phyloP scores from a whole-genome alignment of 2,797 vertebrate species.

The Perodicticus potto region DNA sequence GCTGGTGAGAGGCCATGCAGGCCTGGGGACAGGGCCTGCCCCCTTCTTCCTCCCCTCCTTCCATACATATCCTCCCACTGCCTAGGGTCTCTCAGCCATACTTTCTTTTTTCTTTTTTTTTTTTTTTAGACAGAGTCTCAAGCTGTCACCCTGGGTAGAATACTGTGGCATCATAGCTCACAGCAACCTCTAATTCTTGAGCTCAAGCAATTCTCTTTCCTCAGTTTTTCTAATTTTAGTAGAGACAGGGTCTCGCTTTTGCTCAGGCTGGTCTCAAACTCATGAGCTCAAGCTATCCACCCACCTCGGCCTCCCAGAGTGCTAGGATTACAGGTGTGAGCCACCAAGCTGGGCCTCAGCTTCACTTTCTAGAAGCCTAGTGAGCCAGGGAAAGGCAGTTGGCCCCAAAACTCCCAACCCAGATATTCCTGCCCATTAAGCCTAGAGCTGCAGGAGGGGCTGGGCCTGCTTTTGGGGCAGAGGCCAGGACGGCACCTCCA shows the following conservation, averaged over 20 bases:
- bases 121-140: too few relatives aligned
- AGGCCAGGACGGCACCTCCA: not conserved
- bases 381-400: not conserved
- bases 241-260: too few relatives aligned
- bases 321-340: too few relatives aligned
- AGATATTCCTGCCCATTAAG: slow-evolving; percentile 29
- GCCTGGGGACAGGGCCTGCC: not conserved
- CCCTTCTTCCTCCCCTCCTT: not conserved
- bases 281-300: too few relatives aligned
- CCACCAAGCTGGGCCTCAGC: not conserved
- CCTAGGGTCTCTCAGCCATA: not conserved
- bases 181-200: too few relatives aligned
- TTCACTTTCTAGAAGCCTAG: not conserved
- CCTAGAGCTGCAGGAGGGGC: not conserved
- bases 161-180: too few relatives aligned
- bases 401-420: slow-evolving; percentile 15
- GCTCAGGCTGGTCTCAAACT: too few relatives aligned
- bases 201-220: too few relatives aligned
- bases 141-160: too few relatives aligned
- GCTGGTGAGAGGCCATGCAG: accelerated
- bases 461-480: not conserved
- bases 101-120: too few relatives aligned
- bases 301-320: too few relatives aligned
- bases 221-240: too few relatives aligned
- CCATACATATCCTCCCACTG: not conserved